A percentile compares a stretch with the other conserved stretches of the same genome.
Evolutionary conservation across 2,797 vertebrate genomes (phyloP).

Genomic region (Pempheris klunzingeri): DNA sequence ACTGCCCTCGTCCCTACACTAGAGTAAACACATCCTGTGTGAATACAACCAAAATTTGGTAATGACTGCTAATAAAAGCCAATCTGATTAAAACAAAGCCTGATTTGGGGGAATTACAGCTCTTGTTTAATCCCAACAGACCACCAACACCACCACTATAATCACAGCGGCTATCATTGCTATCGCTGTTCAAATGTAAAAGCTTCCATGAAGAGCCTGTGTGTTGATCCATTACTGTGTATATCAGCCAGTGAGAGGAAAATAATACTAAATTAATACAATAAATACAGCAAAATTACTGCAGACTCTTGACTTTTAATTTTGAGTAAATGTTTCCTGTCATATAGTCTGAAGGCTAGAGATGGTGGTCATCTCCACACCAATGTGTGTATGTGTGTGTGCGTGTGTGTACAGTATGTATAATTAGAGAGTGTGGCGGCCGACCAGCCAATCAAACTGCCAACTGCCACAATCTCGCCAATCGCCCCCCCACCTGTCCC

Average conservation of each 20-base stretch:
- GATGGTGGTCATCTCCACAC: neutral
- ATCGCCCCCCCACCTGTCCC: conserved; percentile 22
- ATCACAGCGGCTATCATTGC: neutral
- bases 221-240: neutral
- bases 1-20: no score
- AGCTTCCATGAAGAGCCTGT: neutral
- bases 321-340: conserved; percentile 33
- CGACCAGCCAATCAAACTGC: conserved; percentile 68
- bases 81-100: neutral
- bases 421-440: conserved; percentile 48
- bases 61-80: neutral
- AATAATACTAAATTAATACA: no score
- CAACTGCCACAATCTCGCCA: conserved; percentile 2
- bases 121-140: neutral
- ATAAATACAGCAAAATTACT: conserved; percentile 1
- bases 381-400: neutral
- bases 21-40: no score
- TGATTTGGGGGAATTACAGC: neutral
- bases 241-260: neutral
- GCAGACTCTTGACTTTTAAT: neutral
- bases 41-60: no score
- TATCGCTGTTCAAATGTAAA: neutral
- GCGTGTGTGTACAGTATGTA: neutral
- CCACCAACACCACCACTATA: neutral
- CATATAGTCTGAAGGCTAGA: neutral